These are phyloP conservation scores for Antechinus flavipes DNA, from an alignment of 2,113 vertebrate species.

Conservation along the genomic window DNA sequence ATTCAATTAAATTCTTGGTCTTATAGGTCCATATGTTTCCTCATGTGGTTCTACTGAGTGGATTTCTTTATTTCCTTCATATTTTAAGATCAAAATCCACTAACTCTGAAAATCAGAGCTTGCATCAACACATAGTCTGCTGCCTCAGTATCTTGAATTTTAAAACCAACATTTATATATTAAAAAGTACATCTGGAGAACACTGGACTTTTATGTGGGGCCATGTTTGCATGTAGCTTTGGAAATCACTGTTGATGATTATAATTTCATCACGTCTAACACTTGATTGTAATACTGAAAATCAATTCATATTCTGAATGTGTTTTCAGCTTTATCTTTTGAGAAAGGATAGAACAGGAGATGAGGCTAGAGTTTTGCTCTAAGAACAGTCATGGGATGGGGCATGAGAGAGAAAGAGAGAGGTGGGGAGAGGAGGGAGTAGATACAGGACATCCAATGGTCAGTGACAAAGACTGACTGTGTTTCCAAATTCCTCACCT, in stretches of 20 bases:
- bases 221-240: background rate
- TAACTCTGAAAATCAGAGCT: conserved; percentile 14
- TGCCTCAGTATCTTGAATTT: conserved; percentile 7
- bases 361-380: background rate
- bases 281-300: background rate
- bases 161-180: conserved; percentile 7
- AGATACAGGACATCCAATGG: background rate
- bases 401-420: too few relatives aligned
- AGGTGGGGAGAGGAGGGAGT: background rate
- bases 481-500: background rate
- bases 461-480: background rate
- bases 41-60: background rate
- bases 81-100: background rate
- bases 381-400: background rate
- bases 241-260: background rate
- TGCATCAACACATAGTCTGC: background rate
- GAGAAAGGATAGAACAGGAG: background rate
- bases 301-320: background rate
- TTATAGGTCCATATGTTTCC: background rate
- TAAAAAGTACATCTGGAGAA: background rate
- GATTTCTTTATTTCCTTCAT: background rate
- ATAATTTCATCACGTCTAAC: background rate
- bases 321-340: background rate
- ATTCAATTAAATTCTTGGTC: background rate
- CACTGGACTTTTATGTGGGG: background rate